Evolutionary conservation across 2,113 vertebrate genomes (phyloP).

Genomic region (Phalacrocorax brasilianus): DNA sequence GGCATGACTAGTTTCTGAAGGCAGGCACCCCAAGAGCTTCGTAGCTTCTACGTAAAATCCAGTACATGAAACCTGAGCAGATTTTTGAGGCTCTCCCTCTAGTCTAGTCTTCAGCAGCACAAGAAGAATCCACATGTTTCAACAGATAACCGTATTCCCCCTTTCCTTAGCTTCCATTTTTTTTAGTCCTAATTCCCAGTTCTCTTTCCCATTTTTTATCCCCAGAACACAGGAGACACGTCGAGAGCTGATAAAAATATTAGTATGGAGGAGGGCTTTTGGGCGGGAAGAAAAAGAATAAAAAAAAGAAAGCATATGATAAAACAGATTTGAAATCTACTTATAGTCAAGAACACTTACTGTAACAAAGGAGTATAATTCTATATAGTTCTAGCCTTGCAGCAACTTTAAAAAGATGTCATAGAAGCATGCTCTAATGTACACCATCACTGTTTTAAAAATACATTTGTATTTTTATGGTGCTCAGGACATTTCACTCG

Average conservation of each 20-base stretch:
- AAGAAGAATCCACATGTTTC: not conserved
- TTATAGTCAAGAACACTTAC: not conserved
- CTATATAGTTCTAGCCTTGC: not conserved
- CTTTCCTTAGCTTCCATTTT: not conserved
- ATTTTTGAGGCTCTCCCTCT: not conserved
- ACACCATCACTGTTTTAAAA: constrained; percentile 19
- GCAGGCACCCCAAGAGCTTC: not conserved
- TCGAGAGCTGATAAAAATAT: not conserved
- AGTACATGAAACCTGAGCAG: rapidly evolving
- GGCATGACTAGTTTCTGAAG: not conserved
- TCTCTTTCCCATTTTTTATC: not conserved
- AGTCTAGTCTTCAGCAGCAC: too few species aligned
- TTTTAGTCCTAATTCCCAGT: not conserved
- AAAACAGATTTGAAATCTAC: not conserved
- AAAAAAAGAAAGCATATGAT: not conserved
- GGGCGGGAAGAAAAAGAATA: not conserved
- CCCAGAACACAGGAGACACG: not conserved
- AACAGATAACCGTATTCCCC: not conserved
- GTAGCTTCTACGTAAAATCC: not conserved
- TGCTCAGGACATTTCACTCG: not conserved
- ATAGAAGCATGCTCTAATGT: not conserved
- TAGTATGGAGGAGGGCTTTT: not conserved
- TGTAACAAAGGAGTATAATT: not conserved
- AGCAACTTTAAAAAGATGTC: not conserved
- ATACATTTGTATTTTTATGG: constrained; percentile 14